Evolutionary conservation across 2,797 vertebrate genomes (phyloP), one percentile per base, ranked within the genome.

Genomic region (Mormyrus hasselquistii): DNA sequence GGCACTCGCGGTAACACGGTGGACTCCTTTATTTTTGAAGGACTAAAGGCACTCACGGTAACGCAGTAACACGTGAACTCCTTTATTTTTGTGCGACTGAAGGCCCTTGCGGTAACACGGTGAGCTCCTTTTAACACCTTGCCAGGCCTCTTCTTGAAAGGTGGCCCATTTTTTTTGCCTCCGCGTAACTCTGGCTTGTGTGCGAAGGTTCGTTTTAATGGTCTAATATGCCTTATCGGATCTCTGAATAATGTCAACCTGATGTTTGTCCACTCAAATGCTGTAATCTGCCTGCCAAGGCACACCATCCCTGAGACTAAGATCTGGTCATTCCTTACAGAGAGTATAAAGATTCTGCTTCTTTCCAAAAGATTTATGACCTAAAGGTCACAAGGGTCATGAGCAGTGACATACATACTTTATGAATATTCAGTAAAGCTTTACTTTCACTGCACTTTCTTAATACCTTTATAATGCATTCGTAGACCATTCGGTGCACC

Each of bases 91-190:
- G 10, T 14, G 12, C 0, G 53, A 57, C 19, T 57, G 25, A 62
- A 62, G 59, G 59, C 59, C 1, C 7, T 62, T 1, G 7, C 0
- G 2, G 59, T 91, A 89, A 82, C 73, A 59, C 41, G 90, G 89
- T 91, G 90, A 90, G 92, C 57, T 89, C 38, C 92, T 69, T 69
- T 65, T 92, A 92, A 91, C 91, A 90, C 91, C 86, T 89, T 59
- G 91, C 93, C 92, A 92, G 89, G 90, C 87, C 90, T 88, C 85
- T 91, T 91, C 91, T 88, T 91, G 62, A 84, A 88, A 29, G 50
- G 25, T 65, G 91, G 69, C 89, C 44, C 52, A 83, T 52, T 89
- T 59, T 59, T 2, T 22, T n/a, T 47, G 10, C 76, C 89, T 25
- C 86, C 62, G 50, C 38, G 25, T 62, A 69, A 59, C 88, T 88